phyloP scores from a whole-genome alignment of 2,113 vertebrate genomes.

The Tetrao urogallus region DNA sequence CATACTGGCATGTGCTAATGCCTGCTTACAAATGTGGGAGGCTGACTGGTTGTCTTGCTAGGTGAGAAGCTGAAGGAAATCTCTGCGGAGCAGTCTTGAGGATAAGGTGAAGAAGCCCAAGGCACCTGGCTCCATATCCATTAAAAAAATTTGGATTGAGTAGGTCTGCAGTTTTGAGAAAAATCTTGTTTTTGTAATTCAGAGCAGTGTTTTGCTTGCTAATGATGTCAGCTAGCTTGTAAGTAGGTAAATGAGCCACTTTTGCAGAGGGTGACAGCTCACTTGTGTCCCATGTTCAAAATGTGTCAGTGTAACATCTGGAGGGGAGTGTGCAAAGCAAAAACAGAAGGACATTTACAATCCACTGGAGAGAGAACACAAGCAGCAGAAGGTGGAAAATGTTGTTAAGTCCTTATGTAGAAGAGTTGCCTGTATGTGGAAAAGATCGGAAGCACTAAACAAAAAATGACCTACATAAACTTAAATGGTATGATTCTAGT shows the following conservation, averaged over 20 bases:
- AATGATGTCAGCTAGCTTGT: not conserved
- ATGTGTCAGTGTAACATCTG: not conserved
- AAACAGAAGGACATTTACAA: not conserved
- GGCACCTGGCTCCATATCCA: fast-evolving
- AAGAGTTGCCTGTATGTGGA: not conserved
- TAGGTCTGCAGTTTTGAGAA: not conserved
- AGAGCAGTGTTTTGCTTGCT: not conserved
- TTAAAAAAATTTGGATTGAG: not conserved
- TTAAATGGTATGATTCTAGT: not conserved
- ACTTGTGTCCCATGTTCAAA: fast-evolving
- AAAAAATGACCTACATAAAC: not conserved
- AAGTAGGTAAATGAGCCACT: not conserved
- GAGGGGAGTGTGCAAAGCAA: not conserved
- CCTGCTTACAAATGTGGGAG: not conserved
- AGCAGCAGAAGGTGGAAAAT: not conserved
- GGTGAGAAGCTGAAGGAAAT: not conserved
- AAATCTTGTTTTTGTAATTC: not conserved
- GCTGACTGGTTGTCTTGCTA: not conserved
- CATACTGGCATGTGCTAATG: not conserved
- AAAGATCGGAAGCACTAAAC: not conserved
- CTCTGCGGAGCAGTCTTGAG: not conserved
- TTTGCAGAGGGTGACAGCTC: not conserved
- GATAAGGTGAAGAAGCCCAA: not conserved
- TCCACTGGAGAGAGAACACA: not conserved
- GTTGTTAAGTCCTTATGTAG: not conserved